Percentiles rank a stretch among this genome's conserved stretches.
Conservation (phyloP, 2,797 vertebrate genomes). For the Falco naumanni region DNA sequence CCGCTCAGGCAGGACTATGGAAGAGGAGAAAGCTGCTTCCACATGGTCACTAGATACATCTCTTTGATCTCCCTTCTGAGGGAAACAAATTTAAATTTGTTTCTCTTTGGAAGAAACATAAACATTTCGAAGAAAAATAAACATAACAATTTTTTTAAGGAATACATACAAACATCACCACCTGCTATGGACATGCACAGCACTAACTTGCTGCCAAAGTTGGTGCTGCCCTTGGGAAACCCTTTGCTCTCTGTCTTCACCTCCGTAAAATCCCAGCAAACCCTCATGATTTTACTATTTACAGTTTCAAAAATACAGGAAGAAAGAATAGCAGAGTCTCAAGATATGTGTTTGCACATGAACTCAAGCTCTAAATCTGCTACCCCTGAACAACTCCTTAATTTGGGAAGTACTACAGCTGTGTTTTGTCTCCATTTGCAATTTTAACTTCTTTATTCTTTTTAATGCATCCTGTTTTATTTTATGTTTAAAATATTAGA, state of each 20-base stretch:
- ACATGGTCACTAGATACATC: neutral
- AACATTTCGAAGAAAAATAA: neutral
- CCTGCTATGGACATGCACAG: neutral
- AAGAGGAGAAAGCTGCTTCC: neutral
- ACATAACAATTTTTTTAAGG: neutral
- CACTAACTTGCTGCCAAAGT: neutral
- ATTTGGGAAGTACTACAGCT: neutral
- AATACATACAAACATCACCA: neutral
- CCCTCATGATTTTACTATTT: neutral
- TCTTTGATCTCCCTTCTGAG: neutral
- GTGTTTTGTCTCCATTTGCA: neutral
- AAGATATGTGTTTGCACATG: neutral
- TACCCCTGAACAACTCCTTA: neutral
- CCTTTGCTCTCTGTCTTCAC: neutral
- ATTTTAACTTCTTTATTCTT: neutral
- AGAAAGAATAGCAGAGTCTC: neutral
- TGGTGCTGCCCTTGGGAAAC: neutral
- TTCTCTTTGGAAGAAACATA: neutral
- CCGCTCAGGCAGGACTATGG: neutral
- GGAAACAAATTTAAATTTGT: neutral
- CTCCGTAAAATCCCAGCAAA: neutral
- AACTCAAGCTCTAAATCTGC: neutral
- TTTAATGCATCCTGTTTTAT: neutral
- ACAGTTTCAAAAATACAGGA: neutral
- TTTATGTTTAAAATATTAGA: neutral